Evolutionary conservation across 2,797 vertebrate species (phyloP).

Genomic region (Botia almorhae): DNA sequence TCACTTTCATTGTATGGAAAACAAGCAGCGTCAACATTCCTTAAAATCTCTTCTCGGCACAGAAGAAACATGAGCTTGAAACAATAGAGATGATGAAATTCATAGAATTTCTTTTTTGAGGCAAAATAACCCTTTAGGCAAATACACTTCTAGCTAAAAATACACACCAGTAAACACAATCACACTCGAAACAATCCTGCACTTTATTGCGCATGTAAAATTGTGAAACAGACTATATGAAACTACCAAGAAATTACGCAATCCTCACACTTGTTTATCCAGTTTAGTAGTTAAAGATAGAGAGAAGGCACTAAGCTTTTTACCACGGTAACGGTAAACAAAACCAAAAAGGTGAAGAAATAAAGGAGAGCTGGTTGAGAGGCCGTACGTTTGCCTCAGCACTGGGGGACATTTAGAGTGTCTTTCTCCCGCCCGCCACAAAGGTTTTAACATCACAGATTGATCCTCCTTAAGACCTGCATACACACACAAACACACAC

Average conservation of each 20-base stretch:
- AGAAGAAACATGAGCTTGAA: neutral
- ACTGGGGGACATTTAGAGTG: conserved; percentile 54
- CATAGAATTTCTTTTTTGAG: neutral
- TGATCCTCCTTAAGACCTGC: conserved; percentile 59
- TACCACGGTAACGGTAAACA: conserved; percentile 40
- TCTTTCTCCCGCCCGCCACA: conserved; percentile 43
- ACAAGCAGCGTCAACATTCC: neutral
- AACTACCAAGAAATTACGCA: conserved; percentile 32
- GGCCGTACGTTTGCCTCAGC: conserved; percentile 37
- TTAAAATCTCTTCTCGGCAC: neutral
- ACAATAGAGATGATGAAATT: neutral
- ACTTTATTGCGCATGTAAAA: conserved; percentile 13
- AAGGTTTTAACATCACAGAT: conserved; percentile 60
- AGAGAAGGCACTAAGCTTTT: conserved; percentile 15
- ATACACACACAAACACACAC: conserved; percentile 53
- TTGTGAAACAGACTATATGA: neutral
- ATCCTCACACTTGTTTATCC: conserved; percentile 50
- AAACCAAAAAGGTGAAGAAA: conserved; percentile 54
- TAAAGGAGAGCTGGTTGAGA: conserved; percentile 44
- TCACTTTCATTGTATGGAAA: neutral
- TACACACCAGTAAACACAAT: conserved; percentile 6
- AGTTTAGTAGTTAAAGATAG: conserved; percentile 33
- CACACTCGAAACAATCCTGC: neutral
- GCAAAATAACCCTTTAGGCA: neutral
- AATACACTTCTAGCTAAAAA: neutral